These are phyloP conservation scores for Macroramphosus scolopax DNA, from an alignment of 2,797 vertebrate species.

Conservation along the genomic window DNA sequence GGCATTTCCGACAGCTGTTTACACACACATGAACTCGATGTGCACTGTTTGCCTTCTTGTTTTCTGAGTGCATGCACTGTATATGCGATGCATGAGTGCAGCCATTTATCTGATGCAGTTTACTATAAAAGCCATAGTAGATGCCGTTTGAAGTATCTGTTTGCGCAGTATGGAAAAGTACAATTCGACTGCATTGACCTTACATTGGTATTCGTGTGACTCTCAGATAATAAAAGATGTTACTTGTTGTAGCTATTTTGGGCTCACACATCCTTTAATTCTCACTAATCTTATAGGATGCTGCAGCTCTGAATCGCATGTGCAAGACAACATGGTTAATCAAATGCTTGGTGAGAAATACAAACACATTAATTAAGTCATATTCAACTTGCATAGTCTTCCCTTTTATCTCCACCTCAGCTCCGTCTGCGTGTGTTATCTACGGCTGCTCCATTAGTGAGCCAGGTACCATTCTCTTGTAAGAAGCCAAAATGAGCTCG, in stretches of 20 bases:
- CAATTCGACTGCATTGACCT: background rate
- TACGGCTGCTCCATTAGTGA: slow-evolving; percentile 46
- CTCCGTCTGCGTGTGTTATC: slow-evolving; percentile 20
- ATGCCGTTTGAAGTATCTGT: slow-evolving; percentile 12
- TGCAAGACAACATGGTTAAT: slow-evolving; percentile 8
- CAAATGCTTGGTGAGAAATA: slow-evolving; percentile 6
- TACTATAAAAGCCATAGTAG: slow-evolving; percentile 8
- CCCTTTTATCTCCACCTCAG: background rate
- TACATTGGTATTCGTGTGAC: background rate
- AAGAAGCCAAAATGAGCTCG: slow-evolving; percentile 56
- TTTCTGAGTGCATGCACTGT: slow-evolving; percentile 3
- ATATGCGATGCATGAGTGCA: slow-evolving; percentile 13
- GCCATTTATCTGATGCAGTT: slow-evolving; percentile 21
- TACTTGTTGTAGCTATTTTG: no score
- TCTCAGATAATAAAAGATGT: no score
- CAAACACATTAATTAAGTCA: slow-evolving; percentile 22
- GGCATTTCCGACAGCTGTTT: slow-evolving; percentile 68
- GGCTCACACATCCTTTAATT: slow-evolving; percentile 8
- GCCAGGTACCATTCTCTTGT: slow-evolving; percentile 48
- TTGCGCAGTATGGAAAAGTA: no score
- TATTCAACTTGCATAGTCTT: slow-evolving; percentile 4
- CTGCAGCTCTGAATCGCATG: slow-evolving; percentile 8
- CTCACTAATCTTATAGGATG: no score
- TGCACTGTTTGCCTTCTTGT: slow-evolving; percentile 14
- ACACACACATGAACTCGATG: slow-evolving; percentile 32